phyloP scores from a whole-genome alignment of 2,797 vertebrate genomes.

The Monodelphis domestica region DNA sequence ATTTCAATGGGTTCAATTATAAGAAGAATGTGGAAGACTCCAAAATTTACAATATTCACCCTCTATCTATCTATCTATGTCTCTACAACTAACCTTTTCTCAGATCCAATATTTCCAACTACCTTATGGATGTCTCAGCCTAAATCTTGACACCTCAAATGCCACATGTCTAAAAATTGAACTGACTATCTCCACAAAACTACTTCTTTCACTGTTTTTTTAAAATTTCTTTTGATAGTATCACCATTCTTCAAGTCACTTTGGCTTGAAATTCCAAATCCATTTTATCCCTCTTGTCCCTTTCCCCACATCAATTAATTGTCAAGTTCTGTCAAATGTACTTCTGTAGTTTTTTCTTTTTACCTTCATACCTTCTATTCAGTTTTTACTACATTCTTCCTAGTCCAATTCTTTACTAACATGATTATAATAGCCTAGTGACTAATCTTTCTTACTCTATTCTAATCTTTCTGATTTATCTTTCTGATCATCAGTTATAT shows the following conservation, averaged over 20 bases:
- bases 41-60: not conserved
- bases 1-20: not conserved
- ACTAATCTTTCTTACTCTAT: not conserved
- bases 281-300: not conserved
- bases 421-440: not conserved
- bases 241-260: not conserved
- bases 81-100: not conserved
- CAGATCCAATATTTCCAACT: not conserved
- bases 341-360: not conserved
- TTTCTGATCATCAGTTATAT: not conserved
- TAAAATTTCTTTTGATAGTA: no score
- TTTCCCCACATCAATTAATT: not conserved
- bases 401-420: not conserved
- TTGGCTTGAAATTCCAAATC: not conserved
- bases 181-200: not conserved
- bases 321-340: not conserved
- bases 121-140: not conserved
- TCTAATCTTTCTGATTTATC: not conserved
- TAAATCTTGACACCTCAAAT: not conserved
- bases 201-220: not conserved
- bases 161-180: not conserved
- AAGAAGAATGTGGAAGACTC: not conserved
- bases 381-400: not conserved
- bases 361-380: not conserved
- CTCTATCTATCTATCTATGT: not conserved